Conservation (phyloP, 2,797 vertebrate species). For the Anabas testudineus region DNA sequence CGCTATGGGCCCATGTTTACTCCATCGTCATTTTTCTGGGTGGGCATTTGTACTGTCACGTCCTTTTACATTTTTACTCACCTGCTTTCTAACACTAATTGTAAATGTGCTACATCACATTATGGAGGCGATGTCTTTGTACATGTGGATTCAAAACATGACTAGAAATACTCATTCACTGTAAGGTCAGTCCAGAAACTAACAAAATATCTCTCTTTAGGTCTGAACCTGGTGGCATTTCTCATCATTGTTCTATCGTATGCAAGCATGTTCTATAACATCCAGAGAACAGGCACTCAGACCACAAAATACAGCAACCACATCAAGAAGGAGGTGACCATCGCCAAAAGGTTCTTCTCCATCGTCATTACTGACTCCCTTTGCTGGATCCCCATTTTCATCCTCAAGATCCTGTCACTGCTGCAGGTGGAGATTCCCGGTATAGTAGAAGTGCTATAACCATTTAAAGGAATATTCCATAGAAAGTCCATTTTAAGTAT, state of each 20-base stretch:
- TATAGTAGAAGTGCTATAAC: constrained; percentile 74
- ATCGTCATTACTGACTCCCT: constrained; percentile 97
- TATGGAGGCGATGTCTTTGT: no score
- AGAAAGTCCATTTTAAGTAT: background rate
- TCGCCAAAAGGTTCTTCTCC: constrained; percentile 97
- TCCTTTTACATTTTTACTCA: background rate
- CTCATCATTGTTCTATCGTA: constrained; percentile 97
- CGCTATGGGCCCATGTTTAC: constrained; percentile 91
- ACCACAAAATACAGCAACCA: constrained; percentile 94
- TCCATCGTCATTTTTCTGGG: constrained; percentile 96
- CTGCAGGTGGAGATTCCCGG: constrained; percentile 97
- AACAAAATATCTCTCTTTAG: constrained; percentile 72
- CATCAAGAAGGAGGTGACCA: constrained; percentile 95
- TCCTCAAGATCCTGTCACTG: constrained; percentile 96
- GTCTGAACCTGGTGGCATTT: constrained; percentile 95
- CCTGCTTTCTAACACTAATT: background rate
- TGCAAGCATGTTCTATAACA: constrained; percentile 97
- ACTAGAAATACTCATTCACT: background rate
- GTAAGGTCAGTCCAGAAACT: constrained; percentile 4
- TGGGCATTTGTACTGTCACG: constrained; percentile 71
- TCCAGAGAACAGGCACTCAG: constrained; percentile 92
- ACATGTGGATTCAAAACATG: background rate
- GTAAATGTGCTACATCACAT: background rate
- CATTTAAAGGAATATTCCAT: background rate
- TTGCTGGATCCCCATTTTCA: constrained; percentile 98